A percentile compares a stretch with the other conserved stretches of the same genome.
Evolutionary conservation across 30 jellyfish, hydroid and myxozoan genomes (phyloP).

Genomic region (Chironex yamaguchii): DNA sequence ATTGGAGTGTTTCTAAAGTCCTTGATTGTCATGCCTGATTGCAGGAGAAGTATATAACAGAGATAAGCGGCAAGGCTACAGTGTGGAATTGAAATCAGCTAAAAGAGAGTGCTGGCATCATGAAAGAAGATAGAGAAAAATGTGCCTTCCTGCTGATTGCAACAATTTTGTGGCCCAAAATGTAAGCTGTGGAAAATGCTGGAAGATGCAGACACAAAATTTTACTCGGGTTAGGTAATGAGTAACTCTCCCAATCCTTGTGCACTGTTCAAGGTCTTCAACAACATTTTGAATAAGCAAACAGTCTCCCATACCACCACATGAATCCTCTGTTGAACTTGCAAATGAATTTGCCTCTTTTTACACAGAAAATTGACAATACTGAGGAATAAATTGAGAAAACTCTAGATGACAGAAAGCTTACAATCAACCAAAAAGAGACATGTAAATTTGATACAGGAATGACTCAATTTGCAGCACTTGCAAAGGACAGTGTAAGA

Average conservation of each 20-base stretch:
- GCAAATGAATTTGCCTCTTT: slow-evolving; percentile 50
- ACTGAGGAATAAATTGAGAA: slow-evolving; percentile 7
- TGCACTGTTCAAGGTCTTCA: slow-evolving; percentile 35
- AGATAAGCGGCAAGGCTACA: slow-evolving; percentile 2
- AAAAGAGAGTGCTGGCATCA: slow-evolving; percentile 6
- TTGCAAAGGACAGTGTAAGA: slow-evolving; percentile 11
- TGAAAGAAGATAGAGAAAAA: slow-evolving; percentile 15
- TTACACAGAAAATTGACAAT: slow-evolving; percentile 20
- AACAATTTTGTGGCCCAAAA: slow-evolving; percentile 21
- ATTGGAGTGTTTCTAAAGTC: background rate
- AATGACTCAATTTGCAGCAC: slow-evolving; percentile 23
- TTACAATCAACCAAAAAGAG: background rate
- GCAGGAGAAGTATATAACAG: slow-evolving; percentile 2
- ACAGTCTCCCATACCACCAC: slow-evolving; percentile 34
- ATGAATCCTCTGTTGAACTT: slow-evolving; percentile 56
- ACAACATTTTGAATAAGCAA: slow-evolving; percentile 15
- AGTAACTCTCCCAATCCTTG: slow-evolving; percentile 50
- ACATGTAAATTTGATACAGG: background rate
- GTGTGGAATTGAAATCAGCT: slow-evolving; percentile 11
- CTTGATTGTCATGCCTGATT: slow-evolving; percentile 19
- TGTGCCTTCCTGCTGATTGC: slow-evolving; percentile 7
- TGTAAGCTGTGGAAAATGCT: background rate
- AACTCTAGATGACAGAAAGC: slow-evolving; percentile 21
- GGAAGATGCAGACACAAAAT: slow-evolving; percentile 3
- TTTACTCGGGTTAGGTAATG: slow-evolving; percentile 50